These are phyloP conservation scores for Uromys caudimaculatus DNA, from an alignment of 2,797 vertebrate genomes.

Conservation along the genomic window DNA sequence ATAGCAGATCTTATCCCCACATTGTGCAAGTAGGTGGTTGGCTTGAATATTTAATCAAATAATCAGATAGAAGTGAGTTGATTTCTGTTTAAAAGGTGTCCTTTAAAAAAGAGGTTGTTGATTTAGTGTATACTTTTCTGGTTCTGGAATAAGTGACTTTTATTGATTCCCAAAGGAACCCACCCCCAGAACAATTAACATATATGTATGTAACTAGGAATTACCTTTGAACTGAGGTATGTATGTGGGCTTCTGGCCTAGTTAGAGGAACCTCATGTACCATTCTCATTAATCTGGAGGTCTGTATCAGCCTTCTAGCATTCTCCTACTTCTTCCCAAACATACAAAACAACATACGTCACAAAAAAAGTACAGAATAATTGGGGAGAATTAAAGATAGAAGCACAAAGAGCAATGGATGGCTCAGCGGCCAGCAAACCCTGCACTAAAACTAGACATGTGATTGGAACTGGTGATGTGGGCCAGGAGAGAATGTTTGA, in stretches of 20 bases:
- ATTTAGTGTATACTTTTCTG: slow-evolving; percentile 33
- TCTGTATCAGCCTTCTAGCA: background rate
- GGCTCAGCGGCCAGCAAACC: background rate
- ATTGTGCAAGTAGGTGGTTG: slow-evolving; percentile 21
- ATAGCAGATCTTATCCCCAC: slow-evolving; percentile 36
- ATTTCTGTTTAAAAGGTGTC: slow-evolving; percentile 41
- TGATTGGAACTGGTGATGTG: background rate
- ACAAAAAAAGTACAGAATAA: background rate
- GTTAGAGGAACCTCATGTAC: background rate
- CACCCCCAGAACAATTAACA: slow-evolving; percentile 48
- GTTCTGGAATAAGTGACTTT: slow-evolving; percentile 50
- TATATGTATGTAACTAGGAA: background rate
- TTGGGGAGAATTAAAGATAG: background rate
- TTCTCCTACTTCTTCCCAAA: background rate
- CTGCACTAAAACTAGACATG: slow-evolving; percentile 9
- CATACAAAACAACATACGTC: slow-evolving; percentile 30
- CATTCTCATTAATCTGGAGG: slow-evolving; percentile 27
- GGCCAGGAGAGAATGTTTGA: background rate
- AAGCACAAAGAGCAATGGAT: background rate
- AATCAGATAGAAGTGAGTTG: slow-evolving; percentile 52
- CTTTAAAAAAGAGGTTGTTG: slow-evolving; percentile 31
- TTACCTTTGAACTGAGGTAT: slow-evolving; percentile 18
- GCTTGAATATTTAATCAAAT: slow-evolving; percentile 46
- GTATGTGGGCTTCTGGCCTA: background rate
- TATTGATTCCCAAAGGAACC: slow-evolving; percentile 18